Evolutionary conservation across 2,888 invertebrate species (phyloP).

Genomic region (Rhodophaea formosa): DNA sequence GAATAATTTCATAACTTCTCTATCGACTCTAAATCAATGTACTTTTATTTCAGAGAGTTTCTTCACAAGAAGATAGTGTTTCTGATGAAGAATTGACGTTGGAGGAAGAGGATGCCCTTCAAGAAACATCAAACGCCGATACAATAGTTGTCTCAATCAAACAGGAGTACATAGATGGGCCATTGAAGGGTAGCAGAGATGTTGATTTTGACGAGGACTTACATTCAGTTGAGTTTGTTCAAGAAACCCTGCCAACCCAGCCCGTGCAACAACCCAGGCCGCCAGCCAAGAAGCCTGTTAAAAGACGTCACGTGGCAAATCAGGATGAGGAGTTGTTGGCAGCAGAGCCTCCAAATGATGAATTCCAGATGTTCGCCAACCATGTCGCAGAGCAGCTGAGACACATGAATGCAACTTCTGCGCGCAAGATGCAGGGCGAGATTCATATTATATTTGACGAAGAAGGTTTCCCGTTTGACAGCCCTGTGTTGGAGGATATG

Average conservation of each 20-base stretch:
- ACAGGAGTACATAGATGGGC: conserved; percentile 11
- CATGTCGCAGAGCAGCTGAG: conserved; percentile 27
- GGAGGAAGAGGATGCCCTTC: neutral
- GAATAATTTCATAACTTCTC: neutral
- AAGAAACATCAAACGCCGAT: neutral
- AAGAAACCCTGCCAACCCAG: neutral
- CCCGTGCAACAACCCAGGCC: neutral
- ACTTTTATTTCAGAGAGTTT: neutral
- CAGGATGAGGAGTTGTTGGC: no score
- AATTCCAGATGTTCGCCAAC: conserved; percentile 28
- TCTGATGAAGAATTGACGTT: neutral
- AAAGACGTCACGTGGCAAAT: neutral
- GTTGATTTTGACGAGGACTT: conserved; percentile 8
- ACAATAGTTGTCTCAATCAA: conserved; percentile 11
- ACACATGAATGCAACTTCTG: conserved; percentile 17
- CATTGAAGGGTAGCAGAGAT: conserved; percentile 1
- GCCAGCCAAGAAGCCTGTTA: neutral
- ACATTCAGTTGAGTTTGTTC: neutral
- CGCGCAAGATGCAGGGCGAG: conserved; percentile 19
- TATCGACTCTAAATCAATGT: neutral
- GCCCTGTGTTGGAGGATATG: conserved; percentile 2
- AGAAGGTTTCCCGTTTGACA: conserved; percentile 14
- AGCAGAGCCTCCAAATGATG: conserved; percentile 16
- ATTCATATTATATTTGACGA: conserved; percentile 22
- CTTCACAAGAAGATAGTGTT: neutral